Conservation (phyloP, 2,888 invertebrate genomes). For the Tachystola acroxantha region DNA sequence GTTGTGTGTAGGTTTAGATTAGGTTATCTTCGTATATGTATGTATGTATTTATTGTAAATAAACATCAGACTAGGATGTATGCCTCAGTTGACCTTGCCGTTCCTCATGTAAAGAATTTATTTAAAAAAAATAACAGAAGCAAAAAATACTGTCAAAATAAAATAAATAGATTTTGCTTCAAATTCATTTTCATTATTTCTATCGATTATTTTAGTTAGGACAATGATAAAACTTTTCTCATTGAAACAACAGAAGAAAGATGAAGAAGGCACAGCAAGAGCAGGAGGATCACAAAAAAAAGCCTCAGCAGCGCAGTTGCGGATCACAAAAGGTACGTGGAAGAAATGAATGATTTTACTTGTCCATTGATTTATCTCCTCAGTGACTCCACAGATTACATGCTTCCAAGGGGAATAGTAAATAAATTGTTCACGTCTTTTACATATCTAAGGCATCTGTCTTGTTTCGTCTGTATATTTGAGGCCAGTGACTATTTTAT, state of each 20-base stretch:
- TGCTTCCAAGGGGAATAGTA: too few relatives aligned
- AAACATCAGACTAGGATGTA: too few relatives aligned
- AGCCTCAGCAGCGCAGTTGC: constrained; percentile 96
- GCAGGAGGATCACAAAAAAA: constrained; percentile 88
- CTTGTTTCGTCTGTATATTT: too few relatives aligned
- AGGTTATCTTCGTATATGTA: too few relatives aligned
- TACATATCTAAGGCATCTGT: too few relatives aligned
- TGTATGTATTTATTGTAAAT: too few relatives aligned
- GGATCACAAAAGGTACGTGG: constrained; percentile 95
- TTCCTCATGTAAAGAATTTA: too few relatives aligned
- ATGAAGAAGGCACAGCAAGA: constrained; percentile 88
- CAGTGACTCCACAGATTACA: neutral
- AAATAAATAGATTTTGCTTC: constrained; percentile 26
- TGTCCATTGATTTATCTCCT: neutral
- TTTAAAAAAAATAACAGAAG: too few relatives aligned
- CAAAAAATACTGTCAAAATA: constrained; percentile 68
- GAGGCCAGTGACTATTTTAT: too few relatives aligned
- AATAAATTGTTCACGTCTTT: too few relatives aligned
- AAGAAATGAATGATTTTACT: neutral
- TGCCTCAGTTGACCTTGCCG: too few relatives aligned
- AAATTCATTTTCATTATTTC: constrained; percentile 25
- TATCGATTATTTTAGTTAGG: constrained; percentile 67
- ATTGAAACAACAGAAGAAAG: constrained; percentile 98
- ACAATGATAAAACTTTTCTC: constrained; percentile 99
- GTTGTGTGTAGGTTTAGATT: too few relatives aligned